These are phyloP conservation scores for Nibea albiflora DNA, from an alignment of 2,113 vertebrate species.

Conservation along the genomic window DNA sequence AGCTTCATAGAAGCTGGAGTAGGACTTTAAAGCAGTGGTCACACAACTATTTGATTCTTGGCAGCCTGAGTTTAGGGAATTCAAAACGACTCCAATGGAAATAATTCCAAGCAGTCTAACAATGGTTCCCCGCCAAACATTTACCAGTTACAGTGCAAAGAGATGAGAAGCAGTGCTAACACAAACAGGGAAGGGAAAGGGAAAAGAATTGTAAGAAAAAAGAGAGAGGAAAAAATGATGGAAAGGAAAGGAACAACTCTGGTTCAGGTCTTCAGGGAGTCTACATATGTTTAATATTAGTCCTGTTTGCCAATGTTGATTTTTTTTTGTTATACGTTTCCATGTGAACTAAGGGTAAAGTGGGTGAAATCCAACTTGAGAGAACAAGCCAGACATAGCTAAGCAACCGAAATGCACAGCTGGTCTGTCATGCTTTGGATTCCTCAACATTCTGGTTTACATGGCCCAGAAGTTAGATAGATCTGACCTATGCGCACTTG, in stretches of 20 bases:
- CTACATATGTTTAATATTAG: neutral
- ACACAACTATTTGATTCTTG: neutral
- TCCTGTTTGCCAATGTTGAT: neutral
- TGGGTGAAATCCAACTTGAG: neutral
- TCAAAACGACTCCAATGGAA: neutral
- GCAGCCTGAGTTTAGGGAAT: neutral
- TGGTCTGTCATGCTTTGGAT: neutral
- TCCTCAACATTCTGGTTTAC: neutral
- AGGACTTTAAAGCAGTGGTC: neutral
- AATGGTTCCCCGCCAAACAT: neutral
- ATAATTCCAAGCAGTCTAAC: neutral
- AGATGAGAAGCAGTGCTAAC: neutral
- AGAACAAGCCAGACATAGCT: conserved; percentile 7
- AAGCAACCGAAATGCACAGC: neutral
- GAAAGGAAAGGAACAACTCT: neutral
- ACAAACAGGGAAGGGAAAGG: neutral
- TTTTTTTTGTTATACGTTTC: neutral
- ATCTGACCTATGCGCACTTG: neutral
- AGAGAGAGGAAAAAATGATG: neutral
- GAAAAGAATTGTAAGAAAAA: neutral
- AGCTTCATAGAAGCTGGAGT: no score
- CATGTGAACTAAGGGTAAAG: neutral
- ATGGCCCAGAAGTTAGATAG: neutral
- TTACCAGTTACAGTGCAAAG: neutral
- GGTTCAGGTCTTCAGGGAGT: neutral